These are phyloP conservation scores for Calephelis nemesis DNA, from an alignment of 1,140 invertebrate genomes.

Conservation along the genomic window DNA sequence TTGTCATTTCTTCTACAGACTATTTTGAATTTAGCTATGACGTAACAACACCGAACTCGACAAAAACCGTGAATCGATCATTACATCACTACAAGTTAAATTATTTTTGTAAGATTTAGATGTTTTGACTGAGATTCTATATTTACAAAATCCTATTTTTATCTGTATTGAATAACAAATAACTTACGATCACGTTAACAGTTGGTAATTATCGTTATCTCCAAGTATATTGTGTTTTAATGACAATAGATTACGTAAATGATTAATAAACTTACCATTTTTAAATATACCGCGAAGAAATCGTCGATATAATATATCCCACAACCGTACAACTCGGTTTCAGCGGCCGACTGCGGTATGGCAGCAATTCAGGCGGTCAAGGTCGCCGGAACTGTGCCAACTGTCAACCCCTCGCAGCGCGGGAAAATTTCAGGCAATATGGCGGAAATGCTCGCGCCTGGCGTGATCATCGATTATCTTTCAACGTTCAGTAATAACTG, in stretches of 20 bases:
- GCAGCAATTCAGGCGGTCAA: conserved; percentile 54
- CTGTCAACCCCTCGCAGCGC: conserved; percentile 52
- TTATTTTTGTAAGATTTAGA: background rate
- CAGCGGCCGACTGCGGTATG: conserved; percentile 58
- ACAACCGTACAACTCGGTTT: conserved; percentile 41
- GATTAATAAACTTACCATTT: conserved; percentile 50
- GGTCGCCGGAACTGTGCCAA: conserved; percentile 67
- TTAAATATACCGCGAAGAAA: conserved; percentile 44
- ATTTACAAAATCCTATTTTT: background rate
- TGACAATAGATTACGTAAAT: conserved; percentile 3
- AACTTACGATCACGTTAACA: background rate
- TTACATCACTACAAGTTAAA: conserved; percentile 2
- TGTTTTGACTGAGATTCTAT: background rate
- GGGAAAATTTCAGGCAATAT: conserved; percentile 51
- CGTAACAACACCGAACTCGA: background rate
- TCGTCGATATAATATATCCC: background rate
- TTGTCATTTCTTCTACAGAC: no score
- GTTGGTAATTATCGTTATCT: background rate
- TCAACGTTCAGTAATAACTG: background rate
- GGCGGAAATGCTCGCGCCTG: conserved; percentile 36
- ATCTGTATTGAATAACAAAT: background rate
- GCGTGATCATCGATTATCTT: background rate
- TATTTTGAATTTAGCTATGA: background rate
- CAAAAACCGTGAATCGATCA: conserved; percentile 3
- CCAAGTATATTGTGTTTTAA: background rate